phyloP scores from a whole-genome alignment of 2,888 invertebrate genomes.

The Scotopteryx bipunctaria region DNA sequence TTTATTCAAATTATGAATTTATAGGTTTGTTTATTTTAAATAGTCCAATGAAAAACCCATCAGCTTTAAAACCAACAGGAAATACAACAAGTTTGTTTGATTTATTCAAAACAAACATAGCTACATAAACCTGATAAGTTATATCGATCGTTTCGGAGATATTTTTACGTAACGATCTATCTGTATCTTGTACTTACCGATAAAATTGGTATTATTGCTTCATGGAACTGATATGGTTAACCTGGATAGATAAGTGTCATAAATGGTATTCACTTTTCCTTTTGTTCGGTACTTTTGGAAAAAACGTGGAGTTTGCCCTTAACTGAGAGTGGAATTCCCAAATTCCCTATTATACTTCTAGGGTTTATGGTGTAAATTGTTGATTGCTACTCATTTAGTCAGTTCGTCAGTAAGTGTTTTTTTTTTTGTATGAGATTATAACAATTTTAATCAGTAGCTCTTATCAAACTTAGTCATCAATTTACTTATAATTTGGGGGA shows the following conservation, averaged over 20 bases:
- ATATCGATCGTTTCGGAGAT: slow-evolving; percentile 28
- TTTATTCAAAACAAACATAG: slow-evolving; percentile 24
- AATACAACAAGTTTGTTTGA: slow-evolving; percentile 22
- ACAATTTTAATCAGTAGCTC: too few relatives aligned
- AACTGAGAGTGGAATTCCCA: too few relatives aligned
- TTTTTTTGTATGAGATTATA: too few relatives aligned
- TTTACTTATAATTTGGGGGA: too few relatives aligned
- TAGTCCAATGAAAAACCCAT: slow-evolving; percentile 18
- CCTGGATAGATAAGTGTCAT: slow-evolving; percentile 60
- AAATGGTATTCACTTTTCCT: slow-evolving; percentile 40
- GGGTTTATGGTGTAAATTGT: too few relatives aligned
- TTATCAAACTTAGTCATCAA: too few relatives aligned
- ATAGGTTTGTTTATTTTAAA: slow-evolving; percentile 13
- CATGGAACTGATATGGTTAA: slow-evolving; percentile 56
- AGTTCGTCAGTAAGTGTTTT: too few relatives aligned
- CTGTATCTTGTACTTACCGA: slow-evolving; percentile 47
- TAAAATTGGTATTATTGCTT: slow-evolving; percentile 61
- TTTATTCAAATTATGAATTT: slow-evolving; percentile 16
- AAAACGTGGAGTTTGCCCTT: too few relatives aligned
- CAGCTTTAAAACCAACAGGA: slow-evolving; percentile 23
- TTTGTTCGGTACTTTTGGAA: slow-evolving; percentile 32
- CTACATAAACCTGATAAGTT: slow-evolving; percentile 17
- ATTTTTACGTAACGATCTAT: slow-evolving; percentile 45
- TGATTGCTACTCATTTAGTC: too few relatives aligned
- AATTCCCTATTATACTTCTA: too few relatives aligned